Evolutionary conservation across 2,888 invertebrate genomes (phyloP).

Genomic region (Leptopterna dolabrata): DNA sequence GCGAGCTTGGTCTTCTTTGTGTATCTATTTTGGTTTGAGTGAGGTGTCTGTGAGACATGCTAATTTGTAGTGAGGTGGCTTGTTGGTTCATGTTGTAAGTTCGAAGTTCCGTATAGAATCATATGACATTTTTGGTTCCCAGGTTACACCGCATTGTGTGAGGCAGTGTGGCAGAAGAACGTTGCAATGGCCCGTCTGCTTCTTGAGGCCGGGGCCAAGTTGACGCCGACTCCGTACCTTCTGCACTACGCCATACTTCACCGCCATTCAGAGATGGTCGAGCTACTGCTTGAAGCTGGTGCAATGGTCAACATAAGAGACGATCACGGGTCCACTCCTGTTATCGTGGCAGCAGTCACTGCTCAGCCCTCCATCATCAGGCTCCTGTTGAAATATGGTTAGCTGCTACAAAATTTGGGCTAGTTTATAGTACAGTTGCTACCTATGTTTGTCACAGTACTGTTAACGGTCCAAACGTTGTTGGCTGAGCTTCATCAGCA

Average conservation of each 20-base stretch:
- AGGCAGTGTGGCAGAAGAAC: conserved; percentile 77
- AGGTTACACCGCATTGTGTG: conserved; percentile 78
- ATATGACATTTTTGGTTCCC: conserved; percentile 53
- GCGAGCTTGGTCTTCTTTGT: no score
- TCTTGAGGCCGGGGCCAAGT: conserved; percentile 75
- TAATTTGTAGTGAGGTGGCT: no score
- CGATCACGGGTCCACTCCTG: conserved; percentile 76
- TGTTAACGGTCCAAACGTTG: no score
- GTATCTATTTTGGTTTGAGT: no score
- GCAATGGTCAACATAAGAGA: conserved; percentile 74
- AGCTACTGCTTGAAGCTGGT: conserved; percentile 71
- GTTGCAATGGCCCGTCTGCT: conserved; percentile 72
- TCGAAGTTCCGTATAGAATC: no score
- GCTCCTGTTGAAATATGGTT: conserved; percentile 72
- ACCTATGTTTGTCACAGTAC: no score
- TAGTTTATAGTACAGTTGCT: no score
- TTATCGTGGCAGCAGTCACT: conserved; percentile 72
- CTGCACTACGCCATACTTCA: conserved; percentile 77
- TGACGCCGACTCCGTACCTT: conserved; percentile 77
- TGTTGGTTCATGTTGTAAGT: no score
- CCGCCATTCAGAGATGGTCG: conserved; percentile 73
- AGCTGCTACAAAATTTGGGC: conserved; percentile 55
- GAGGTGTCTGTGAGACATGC: no score
- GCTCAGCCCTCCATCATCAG: conserved; percentile 70
- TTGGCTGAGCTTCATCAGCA: no score